phyloP scores from a whole-genome alignment of 1,140 invertebrate species.

The Dinoponera quadriceps region DNA sequence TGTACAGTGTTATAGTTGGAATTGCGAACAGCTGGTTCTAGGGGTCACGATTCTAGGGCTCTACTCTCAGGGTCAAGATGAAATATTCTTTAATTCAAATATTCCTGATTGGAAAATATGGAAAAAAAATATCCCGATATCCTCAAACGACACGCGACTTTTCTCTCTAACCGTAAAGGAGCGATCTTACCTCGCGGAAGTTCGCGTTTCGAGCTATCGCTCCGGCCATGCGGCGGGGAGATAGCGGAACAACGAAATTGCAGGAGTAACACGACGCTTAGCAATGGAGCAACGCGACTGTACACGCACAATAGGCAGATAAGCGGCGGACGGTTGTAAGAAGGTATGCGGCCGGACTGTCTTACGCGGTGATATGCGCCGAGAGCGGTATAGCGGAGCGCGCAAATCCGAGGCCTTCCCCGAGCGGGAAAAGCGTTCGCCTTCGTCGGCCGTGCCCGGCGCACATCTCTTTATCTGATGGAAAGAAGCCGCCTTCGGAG shows the following conservation, averaged over 20 bases:
- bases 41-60: no score
- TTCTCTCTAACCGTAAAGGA: neutral
- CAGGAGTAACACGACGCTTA: slow-evolving; percentile 60
- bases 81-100: neutral
- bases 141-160: no score
- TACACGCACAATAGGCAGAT: slow-evolving; percentile 69
- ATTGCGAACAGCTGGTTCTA: no score
- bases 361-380: slow-evolving; percentile 54
- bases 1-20: no score
- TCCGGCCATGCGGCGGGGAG: slow-evolving; percentile 10
- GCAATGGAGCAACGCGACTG: slow-evolving; percentile 59
- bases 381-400: slow-evolving; percentile 17
- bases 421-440: slow-evolving; percentile 76
- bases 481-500: slow-evolving; percentile 75
- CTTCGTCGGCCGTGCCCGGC: slow-evolving; percentile 77
- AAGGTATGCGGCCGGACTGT: slow-evolving; percentile 56
- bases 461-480: slow-evolving; percentile 81
- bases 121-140: no score
- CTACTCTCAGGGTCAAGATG: no score
- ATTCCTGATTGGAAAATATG: no score
- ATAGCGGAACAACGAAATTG: slow-evolving; percentile 59
- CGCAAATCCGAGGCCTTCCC: slow-evolving; percentile 45
- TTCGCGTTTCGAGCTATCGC: slow-evolving; percentile 13
- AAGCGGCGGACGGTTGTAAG: slow-evolving; percentile 60
- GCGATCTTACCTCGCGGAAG: neutral